Base-by-base conservation (phyloP, 2,113 vertebrate genomes). In the Silurus glanis region DNA sequence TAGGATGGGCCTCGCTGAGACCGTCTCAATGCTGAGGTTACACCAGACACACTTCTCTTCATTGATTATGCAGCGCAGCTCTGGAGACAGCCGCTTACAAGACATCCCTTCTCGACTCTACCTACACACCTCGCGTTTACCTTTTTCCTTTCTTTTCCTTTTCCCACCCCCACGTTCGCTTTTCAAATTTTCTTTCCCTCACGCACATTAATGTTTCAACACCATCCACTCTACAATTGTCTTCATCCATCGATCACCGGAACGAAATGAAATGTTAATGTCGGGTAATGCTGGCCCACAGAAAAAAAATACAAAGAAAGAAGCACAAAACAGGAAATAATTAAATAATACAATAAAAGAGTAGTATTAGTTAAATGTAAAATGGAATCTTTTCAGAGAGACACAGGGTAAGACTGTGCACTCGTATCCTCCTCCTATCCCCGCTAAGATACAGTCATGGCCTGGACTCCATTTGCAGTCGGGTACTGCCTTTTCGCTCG, bases 1-100 rank as follows among this genome's bases (percentile, higher is more conserved):
- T 95, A 95, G 94, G 94, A 92, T 90, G 91, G 92, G 92, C 91
- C 92, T 94, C 87, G 90, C 90, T 91, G 91, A 93, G 90, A 92
- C 88, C 86, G 82, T 91, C 90, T 91, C 76, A 75, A 92, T 83
- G 83, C 92, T 88, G 89, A 91, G 92, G 92, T 92, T 92, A 92
- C 94, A 93, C 91, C 91, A 89, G 92, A 91, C 94, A 91, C 94
- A 92, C 91, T 91, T 91, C 92, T 91, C 91, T 93, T 94, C 94
- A 93, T 94, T 93, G 94, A 93, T 94, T 94, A 94, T 95, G 93
- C 94, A 72, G 89, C 90, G 81, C 76, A 92, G 92, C 90, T 91
- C 94, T 91, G 91, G 93, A 88, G 92, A 94, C 92, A 92, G 91
- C 85, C 58, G 92, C 91, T 94, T 93, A 94, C 94, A 92, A 93